Base-by-base conservation (phyloP, 1,140 invertebrate species). In the Cyclargus thomasi region DNA sequence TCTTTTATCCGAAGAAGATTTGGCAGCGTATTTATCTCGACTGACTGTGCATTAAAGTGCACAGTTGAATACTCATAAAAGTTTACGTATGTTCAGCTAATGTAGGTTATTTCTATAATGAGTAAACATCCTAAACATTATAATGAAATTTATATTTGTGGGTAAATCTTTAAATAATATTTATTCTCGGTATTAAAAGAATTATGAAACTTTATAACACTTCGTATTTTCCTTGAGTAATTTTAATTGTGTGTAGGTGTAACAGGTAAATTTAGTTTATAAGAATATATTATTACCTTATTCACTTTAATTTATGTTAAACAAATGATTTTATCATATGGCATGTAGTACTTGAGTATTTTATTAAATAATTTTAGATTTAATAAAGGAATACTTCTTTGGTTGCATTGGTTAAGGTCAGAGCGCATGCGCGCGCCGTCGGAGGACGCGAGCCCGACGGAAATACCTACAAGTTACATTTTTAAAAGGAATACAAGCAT, bases 1-100 rank as follows among this genome's bases (percentile, higher is more conserved):
- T 85, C 85, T 88, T 88, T 87, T 87, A 83, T 78, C 71, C 66
- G 69, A 72, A 74, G 69, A 83, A 82, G 85, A 87, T 82, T 88
- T 88, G 87, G 87, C 87, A 90, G 72, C 82, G 80, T 84, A 83
- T 82, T 90, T 86, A 90, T 90, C 82, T 88, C 74, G 78, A 76
- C 80, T 20, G 64, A 65, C n/a, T 59, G 22, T 57, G 55, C 65
- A 23, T 16, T 65, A 22, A 29, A 65, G 36, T 21, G 53, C 22
- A 65, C 64, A 65, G 63, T 53, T 21, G 47, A 21, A 18, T 78
- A 78, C 74, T 82, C 74, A 77, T 72, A 77, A 77, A 81, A 84
- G 82, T 86, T 85, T 83, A 74, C 64, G 68, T 47, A 47, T 47
- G 10, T 16, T 47, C 39, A 8, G 39, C 10, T 14, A 47, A 47